A percentile compares a stretch with the other conserved stretches of the same genome.
Evolutionary conservation across 1,140 invertebrate genomes (phyloP).

Genomic region (Drosophila takahashii): DNA sequence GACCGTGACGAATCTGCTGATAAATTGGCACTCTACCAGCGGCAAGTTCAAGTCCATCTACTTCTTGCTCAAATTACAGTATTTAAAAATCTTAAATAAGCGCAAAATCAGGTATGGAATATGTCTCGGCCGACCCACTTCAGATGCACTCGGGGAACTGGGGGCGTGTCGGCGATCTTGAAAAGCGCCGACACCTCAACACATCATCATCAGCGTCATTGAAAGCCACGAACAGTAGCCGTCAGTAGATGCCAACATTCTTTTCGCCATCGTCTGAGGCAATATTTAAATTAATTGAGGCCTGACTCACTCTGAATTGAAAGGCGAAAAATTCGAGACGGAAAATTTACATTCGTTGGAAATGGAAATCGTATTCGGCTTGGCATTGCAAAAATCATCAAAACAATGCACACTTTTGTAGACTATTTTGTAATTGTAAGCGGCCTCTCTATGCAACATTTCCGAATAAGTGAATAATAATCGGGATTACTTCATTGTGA

Average conservation of each 20-base stretch:
- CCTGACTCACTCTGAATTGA: conserved; percentile 29
- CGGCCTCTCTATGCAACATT: conserved; percentile 3
- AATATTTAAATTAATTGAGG: conserved; percentile 44
- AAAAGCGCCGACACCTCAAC: conserved; percentile 53
- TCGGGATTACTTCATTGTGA: conserved; percentile 1
- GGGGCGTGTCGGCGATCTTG: conserved; percentile 35
- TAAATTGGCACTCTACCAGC: conserved; percentile 67
- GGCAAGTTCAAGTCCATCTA: conserved; percentile 26
- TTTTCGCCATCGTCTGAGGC: conserved; percentile 24
- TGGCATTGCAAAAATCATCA: conserved; percentile 20
- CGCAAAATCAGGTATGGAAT: conserved; percentile 63
- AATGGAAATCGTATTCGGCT: conserved; percentile 26
- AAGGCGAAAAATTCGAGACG: conserved; percentile 12
- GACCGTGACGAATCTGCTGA: conserved; percentile 56
- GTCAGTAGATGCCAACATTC: conserved; percentile 40
- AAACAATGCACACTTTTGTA: conserved; percentile 33
- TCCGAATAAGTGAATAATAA: background rate
- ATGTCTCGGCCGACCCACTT: conserved; percentile 25
- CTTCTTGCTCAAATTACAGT: conserved; percentile 61
- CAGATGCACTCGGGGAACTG: conserved; percentile 27
- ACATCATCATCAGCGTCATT: conserved; percentile 44
- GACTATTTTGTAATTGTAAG: conserved; percentile 14
- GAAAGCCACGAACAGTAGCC: conserved; percentile 37
- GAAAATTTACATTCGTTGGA: conserved; percentile 40
- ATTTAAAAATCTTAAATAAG: conserved; percentile 82